Percentiles rank a stretch among this genome's conserved stretches.
Conservation (phyloP, 2,113 vertebrate species). For the Agelaius phoeniceus region DNA sequence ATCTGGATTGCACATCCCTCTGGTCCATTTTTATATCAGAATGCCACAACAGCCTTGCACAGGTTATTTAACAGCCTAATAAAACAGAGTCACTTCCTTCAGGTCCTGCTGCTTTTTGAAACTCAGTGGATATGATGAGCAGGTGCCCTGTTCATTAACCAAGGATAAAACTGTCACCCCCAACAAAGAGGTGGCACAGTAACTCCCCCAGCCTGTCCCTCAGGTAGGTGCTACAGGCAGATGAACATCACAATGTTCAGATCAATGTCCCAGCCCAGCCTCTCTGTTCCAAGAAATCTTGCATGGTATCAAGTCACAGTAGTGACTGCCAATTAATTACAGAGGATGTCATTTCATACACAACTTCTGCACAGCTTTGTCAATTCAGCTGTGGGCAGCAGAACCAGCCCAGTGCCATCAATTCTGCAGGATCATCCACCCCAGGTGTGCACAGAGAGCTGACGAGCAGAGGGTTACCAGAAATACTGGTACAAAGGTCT, state of each 20-base stretch:
- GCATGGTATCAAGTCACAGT: background rate
- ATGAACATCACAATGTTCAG: background rate
- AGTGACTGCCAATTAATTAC: background rate
- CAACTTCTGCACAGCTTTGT: background rate
- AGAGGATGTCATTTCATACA: background rate
- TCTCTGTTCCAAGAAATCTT: background rate
- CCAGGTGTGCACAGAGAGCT: background rate
- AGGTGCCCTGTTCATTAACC: background rate
- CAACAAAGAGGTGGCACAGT: background rate
- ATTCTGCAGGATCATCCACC: background rate
- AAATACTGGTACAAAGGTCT: background rate
- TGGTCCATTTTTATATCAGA: background rate
- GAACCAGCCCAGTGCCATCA: background rate
- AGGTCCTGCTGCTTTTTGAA: background rate
- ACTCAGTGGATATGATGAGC: background rate
- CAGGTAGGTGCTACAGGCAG: background rate
- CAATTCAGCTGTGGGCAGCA: background rate
- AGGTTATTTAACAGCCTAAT: background rate
- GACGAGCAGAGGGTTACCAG: background rate
- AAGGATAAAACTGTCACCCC: background rate
- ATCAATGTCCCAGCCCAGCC: background rate
- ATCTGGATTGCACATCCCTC: background rate
- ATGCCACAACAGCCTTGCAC: background rate
- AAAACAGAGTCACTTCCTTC: background rate
- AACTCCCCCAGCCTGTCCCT: background rate